These are phyloP conservation scores for Lethrus apterus DNA, from an alignment of 1,140 invertebrate genomes.

Conservation along the genomic window DNA sequence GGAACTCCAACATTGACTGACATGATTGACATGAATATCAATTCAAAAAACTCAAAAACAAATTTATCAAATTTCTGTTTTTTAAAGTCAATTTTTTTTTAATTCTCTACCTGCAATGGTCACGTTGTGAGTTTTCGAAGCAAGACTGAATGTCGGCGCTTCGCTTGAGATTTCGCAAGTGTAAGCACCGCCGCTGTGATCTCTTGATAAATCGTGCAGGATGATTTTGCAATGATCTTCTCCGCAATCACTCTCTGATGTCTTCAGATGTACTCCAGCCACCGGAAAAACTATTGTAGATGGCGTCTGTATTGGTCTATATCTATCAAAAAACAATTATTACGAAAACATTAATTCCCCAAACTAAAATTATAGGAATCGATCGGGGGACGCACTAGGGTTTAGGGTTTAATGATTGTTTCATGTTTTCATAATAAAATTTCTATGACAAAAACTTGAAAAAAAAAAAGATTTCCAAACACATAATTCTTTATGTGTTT, in stretches of 20 bases:
- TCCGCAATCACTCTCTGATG: constrained; percentile 19
- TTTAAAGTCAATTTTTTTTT: no score
- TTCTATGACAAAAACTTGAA: no score
- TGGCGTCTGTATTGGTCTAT: constrained; percentile 22
- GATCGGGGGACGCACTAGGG: no score
- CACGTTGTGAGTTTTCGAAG: constrained; percentile 50
- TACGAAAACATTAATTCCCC: no score
- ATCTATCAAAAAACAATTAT: constrained; percentile 14
- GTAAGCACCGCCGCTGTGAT: constrained; percentile 43
- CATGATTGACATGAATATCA: background rate
- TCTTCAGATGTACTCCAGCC: constrained; percentile 26
- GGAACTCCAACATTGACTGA: no score
- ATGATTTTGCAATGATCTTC: constrained; percentile 22
- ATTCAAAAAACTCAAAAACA: background rate
- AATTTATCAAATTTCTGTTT: constrained; percentile 5
- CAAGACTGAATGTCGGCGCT: constrained; percentile 54
- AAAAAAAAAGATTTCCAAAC: no score
- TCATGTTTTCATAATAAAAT: no score
- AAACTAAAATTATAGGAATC: no score
- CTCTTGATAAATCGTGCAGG: constrained; percentile 21
- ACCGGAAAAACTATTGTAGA: constrained; percentile 25
- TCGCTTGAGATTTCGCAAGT: constrained; percentile 58
- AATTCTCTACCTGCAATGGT: constrained; percentile 51
- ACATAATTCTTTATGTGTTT: no score
- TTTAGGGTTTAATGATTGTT: no score